Conservation (phyloP, 2,888 invertebrate genomes). For the Sipha maydis region DNA sequence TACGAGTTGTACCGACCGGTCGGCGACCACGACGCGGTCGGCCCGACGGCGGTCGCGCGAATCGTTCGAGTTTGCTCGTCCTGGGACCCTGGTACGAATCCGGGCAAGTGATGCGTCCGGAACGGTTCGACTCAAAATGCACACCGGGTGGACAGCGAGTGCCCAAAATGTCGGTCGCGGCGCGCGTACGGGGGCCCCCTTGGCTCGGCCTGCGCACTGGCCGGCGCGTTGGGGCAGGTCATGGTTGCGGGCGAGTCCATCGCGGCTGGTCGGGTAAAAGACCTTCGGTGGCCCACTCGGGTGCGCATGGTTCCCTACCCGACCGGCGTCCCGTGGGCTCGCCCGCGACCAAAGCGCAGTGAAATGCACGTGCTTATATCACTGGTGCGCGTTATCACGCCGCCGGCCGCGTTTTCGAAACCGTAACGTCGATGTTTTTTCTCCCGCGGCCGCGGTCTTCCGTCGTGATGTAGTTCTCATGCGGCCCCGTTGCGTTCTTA, state of each 20-base stretch:
- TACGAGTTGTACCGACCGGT: too few species aligned
- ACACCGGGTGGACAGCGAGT: slow-evolving; percentile 35
- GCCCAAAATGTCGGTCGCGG: slow-evolving; percentile 46
- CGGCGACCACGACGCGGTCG: too few species aligned
- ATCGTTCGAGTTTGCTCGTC: not conserved
- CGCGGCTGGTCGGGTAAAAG: slow-evolving; percentile 10
- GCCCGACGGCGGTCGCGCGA: not conserved
- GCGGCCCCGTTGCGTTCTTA: not conserved
- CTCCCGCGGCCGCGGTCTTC: not conserved
- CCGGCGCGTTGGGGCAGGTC: slow-evolving; percentile 61
- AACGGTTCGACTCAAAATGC: slow-evolving; percentile 45
- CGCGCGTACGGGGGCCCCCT: slow-evolving; percentile 29
- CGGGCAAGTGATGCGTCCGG: slow-evolving; percentile 55
- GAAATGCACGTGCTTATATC: slow-evolving; percentile 60
- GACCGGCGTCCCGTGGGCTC: not conserved
- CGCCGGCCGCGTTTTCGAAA: not conserved
- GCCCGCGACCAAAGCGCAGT: slow-evolving; percentile 55
- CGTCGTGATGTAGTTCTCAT: not conserved
- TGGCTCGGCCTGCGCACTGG: slow-evolving; percentile 52
- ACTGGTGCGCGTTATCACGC: slow-evolving; percentile 10
- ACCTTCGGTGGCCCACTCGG: not conserved
- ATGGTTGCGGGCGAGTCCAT: slow-evolving; percentile 59
- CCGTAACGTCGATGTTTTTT: not conserved
- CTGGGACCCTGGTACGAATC: slow-evolving; percentile 54
- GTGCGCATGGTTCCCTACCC: slow-evolving; percentile 3